Evolutionary conservation across 1,140 invertebrate species (phyloP).

Genomic region (Meloidogyne floridensis): DNA sequence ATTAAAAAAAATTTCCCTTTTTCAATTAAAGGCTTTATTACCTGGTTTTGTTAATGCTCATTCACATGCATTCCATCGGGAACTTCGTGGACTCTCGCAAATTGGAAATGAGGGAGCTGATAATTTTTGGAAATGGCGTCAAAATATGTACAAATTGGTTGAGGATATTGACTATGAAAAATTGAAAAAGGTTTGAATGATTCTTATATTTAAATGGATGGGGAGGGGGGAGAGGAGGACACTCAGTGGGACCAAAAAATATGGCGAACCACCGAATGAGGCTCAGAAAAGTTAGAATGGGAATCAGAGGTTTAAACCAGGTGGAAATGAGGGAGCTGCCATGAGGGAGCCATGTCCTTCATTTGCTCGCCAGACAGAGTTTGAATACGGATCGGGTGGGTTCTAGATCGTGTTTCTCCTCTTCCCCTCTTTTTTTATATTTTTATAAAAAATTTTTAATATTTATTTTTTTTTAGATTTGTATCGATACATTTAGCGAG

Average conservation of each 20-base stretch:
- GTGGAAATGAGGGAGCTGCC: no score
- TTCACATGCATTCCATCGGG: slow-evolving; percentile 63
- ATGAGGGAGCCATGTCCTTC: no score
- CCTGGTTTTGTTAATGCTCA: slow-evolving; percentile 63
- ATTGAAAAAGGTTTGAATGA: slow-evolving; percentile 50
- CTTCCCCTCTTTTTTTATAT: background rate
- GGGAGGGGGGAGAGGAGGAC: no score
- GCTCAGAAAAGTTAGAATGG: no score
- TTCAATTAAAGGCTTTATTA: slow-evolving; percentile 43
- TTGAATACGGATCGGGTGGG: background rate
- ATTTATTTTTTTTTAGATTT: slow-evolving; percentile 49
- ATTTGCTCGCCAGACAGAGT: background rate
- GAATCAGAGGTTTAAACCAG: no score
- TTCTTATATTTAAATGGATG: background rate
- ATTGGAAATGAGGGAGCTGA: slow-evolving; percentile 44
- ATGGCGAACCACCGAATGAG: no score
- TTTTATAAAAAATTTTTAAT: background rate
- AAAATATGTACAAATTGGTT: slow-evolving; percentile 62
- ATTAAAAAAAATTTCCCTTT: background rate
- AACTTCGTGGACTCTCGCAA: slow-evolving; percentile 50
- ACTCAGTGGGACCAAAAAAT: background rate
- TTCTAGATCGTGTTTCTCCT: background rate
- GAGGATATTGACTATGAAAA: slow-evolving; percentile 49
- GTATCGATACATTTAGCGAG: slow-evolving; percentile 56
- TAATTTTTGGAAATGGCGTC: slow-evolving; percentile 63